Base-by-base conservation (phyloP, 2,113 vertebrate genomes). In the Gallinago undulata region DNA sequence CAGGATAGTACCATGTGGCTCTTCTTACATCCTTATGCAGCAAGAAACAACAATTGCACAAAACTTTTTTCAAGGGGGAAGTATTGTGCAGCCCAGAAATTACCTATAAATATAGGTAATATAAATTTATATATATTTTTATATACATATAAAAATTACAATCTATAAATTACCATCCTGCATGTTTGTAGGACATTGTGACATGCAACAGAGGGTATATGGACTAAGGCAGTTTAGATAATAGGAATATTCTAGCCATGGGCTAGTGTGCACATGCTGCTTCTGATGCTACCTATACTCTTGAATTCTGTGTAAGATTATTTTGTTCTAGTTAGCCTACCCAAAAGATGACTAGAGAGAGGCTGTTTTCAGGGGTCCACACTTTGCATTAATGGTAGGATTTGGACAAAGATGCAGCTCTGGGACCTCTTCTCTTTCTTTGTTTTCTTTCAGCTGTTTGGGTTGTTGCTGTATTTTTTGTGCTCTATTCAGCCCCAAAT, bases 121-220 rank as follows among this genome's bases (percentile, higher is more conserved):
- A 39, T 43, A 43, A 43, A 43, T 43, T 43, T 43, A 43, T 43
- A 43, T 43, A 43, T 43, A 14, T 39, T 11, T 39, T 39, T 39
- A 39, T 43, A 43, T 15, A 43, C 13, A 43, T 15, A 43, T 43
- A 43, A 43, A 43, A 43, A 43, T 43, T 43, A 15, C 41, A 13
- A 50, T 19, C 37, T 66, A 51, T 53, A 21, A 18, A 10, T 53
- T 45, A 3, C 27, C 11, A 45, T n/a, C 7, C 59, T 56, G 31
- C 7, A 0, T 67, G 0, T 56, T 55, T 50, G 18, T 8, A 10
- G 37, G 48, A 28, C 3, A 2, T 6, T 1, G 11, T 31, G 33
- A 41, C 3, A 7, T 31, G 27, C 17, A 22, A 7, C 30, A 39
- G 39, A 53, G 28, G 16, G 8, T n/a, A 4, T n/a, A 12, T 33